phyloP scores from a whole-genome alignment of 23 tunicate genomes.

The Halocynthia aurantium region DNA sequence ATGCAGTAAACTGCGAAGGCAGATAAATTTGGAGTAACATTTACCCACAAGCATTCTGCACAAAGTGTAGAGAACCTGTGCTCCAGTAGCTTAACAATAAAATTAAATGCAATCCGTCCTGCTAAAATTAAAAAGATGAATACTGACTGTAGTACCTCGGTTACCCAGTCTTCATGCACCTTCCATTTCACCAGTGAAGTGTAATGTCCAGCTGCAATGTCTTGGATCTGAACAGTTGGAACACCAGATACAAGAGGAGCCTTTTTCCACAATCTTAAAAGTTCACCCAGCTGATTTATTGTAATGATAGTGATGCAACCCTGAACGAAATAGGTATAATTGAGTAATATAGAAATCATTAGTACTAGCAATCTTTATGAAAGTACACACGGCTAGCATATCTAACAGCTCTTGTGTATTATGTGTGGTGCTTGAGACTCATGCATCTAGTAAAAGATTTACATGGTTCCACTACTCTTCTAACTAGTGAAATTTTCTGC shows the following conservation, averaged over 20 bases:
- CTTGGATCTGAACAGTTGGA: conserved; percentile 79
- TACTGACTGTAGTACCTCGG: conserved; percentile 37
- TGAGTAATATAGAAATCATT: no score
- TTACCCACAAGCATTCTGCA: no score
- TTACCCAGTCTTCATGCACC: conserved; percentile 92
- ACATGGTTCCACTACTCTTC: no score
- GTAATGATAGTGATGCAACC: conserved; percentile 70
- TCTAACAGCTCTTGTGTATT: no score
- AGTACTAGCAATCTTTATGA: no score
- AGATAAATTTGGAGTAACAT: no score
- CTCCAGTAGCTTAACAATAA: background rate
- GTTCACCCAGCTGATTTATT: conserved; percentile 53
- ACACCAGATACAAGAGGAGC: conserved; percentile 56
- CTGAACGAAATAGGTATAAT: conserved; percentile 1
- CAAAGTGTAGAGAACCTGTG: background rate
- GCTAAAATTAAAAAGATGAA: background rate
- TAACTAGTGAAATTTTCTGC: no score
- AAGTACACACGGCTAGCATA: no score
- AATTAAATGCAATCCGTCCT: background rate
- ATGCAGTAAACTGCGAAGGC: no score
- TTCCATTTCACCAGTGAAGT: conserved; percentile 77
- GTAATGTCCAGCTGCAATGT: conserved; percentile 37
- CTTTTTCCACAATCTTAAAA: conserved; percentile 82
- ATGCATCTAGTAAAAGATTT: no score
- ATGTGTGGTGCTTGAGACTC: no score